Evolutionary conservation across 2,888 invertebrate genomes (phyloP), one percentile per base, ranked within the genome.

Genomic region (Drosophila helvetica): DNA sequence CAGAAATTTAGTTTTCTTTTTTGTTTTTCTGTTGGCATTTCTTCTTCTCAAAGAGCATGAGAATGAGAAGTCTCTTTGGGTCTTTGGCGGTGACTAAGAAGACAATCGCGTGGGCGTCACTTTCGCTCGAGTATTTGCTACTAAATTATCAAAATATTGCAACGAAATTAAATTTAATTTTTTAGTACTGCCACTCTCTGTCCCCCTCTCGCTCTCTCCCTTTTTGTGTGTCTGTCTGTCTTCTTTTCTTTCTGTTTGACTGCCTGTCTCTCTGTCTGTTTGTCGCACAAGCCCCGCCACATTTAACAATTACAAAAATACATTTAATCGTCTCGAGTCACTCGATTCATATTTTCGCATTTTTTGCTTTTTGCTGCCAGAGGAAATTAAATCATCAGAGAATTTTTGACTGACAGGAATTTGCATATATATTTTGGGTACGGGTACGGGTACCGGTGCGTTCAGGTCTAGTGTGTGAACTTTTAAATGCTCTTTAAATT

Each of bases 81-180:
- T 17, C 10, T n/a, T 46, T 45, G 17, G 43, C 56, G 43, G 27
- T 71, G 70, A 71, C 38, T 71, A 74, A 71, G 74, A 57, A 74
- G 74, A 57, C 71, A 50, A 25, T 67, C 59, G 83, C 60, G 82
- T 88, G 84, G 88, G 80, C 73, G 86, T 77, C 30, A 57, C 47
- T 66, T 51, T 48, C 47, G 45, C 8, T 27, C 27, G 27, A 27
- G 27, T 33, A 38, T 55, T 59, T 61, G 74, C 77, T 50, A 73
- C 84, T 74, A 78, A 86, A 88, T 83, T 80, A 80, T 78, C 61
- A 83, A 78, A 88, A 83, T 83, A 83, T 83, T 83, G 84, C 88
- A 86, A 47, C 54, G 50, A 77, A 48, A 56, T 65, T 54, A 42
- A n/a, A 47, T n/a, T n/a, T 42, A 65, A 77, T 54, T 80, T 74